Evolutionary conservation across 2,113 vertebrate species (phyloP).

Genomic region (Beaufortia kweichowensis): DNA sequence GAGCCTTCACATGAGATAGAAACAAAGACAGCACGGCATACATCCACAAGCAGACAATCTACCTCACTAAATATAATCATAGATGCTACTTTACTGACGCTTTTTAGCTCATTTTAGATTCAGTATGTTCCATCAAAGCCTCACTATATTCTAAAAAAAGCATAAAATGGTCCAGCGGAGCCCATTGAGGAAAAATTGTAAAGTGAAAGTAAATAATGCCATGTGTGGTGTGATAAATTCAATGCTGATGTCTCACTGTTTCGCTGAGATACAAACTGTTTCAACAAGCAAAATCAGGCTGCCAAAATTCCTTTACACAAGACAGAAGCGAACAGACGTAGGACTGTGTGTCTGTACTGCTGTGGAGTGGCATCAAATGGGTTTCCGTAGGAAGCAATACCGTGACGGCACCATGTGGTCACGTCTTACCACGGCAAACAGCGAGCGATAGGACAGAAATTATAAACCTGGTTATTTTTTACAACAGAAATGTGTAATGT

Average conservation of each 20-base stretch:
- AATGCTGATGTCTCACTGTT: constrained; percentile 60
- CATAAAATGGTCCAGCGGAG: constrained; percentile 27
- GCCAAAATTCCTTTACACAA: not conserved
- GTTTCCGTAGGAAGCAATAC: constrained; percentile 52
- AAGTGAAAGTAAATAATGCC: constrained; percentile 54
- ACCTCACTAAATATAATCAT: constrained; percentile 55
- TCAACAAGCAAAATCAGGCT: not conserved
- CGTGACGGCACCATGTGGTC: constrained; percentile 72
- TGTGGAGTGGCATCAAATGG: constrained; percentile 54
- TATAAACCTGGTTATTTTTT: constrained; percentile 25
- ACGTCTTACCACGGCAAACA: constrained; percentile 46
- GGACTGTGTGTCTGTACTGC: constrained; percentile 13
- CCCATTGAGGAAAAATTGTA: constrained; percentile 45
- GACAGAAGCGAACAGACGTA: constrained; percentile 1
- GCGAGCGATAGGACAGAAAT: constrained; percentile 31
- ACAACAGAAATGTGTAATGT: not conserved
- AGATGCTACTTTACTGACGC: constrained; percentile 46
- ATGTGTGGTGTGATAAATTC: constrained; percentile 1
- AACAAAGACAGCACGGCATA: not conserved
- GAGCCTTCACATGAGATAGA: constrained; percentile 47
- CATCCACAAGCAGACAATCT: constrained; percentile 25
- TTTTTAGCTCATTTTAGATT: constrained; percentile 32
- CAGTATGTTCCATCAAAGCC: constrained; percentile 13
- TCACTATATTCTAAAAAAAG: constrained; percentile 42
- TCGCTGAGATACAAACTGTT: not conserved